Conservation (phyloP, 2,888 invertebrate genomes). For the Anaspis maculata region DNA sequence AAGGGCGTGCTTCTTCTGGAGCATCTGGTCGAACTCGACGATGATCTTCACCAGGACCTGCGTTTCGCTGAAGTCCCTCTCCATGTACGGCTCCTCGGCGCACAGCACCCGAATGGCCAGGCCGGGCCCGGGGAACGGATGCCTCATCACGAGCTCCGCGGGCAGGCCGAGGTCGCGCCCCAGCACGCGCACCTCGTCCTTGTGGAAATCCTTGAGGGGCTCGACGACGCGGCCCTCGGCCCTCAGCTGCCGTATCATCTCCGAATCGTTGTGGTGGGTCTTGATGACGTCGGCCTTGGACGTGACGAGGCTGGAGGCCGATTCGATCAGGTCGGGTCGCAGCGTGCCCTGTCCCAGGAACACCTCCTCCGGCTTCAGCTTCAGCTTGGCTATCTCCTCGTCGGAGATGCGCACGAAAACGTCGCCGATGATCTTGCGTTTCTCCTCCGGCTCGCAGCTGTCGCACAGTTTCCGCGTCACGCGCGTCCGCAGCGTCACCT, state of each 20-base stretch:
- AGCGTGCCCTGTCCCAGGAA: conserved; percentile 91
- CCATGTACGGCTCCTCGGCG: conserved; percentile 90
- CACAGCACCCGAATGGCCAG: conserved; percentile 94
- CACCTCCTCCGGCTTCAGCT: conserved; percentile 87
- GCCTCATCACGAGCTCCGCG: conserved; percentile 77
- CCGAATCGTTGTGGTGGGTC: conserved; percentile 99
- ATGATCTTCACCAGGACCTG: conserved; percentile 92
- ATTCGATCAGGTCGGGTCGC: conserved; percentile 96
- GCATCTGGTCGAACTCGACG: conserved; percentile 86
- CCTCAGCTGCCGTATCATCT: conserved; percentile 70
- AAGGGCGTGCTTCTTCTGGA: conserved; percentile 86
- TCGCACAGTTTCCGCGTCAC: conserved; percentile 79
- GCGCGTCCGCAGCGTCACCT: conserved; percentile 42
- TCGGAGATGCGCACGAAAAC: conserved; percentile 93
- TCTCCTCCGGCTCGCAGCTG: conserved; percentile 90
- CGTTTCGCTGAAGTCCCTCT: conserved; percentile 92
- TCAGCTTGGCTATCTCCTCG: conserved; percentile 79
- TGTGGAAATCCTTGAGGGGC: conserved; percentile 98
- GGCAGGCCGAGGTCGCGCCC: conserved; percentile 88
- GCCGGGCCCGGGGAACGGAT: conserved; percentile 98
- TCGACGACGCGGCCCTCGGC: conserved; percentile 85
- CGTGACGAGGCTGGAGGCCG: conserved; percentile 77
- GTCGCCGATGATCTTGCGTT: conserved; percentile 97
- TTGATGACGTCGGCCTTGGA: conserved; percentile 92
- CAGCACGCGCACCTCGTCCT: conserved; percentile 88